Evolutionary conservation across 1,140 invertebrate genomes (phyloP), one percentile per base, ranked within the genome.

Genomic region (Bradysia coprophila): DNA sequence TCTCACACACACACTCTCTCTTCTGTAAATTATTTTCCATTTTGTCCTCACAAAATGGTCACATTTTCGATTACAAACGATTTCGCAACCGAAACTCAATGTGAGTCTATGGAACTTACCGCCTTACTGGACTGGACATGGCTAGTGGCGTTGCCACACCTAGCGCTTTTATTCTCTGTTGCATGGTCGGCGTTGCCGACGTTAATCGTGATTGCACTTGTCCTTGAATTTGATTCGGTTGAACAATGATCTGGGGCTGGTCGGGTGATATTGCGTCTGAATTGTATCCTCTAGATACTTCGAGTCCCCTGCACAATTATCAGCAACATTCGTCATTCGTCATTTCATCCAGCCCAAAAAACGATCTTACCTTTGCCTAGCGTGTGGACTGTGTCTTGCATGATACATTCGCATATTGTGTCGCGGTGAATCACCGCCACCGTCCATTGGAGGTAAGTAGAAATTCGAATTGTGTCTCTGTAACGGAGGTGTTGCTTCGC

Each of bases 391-490:
- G 44, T 78, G 73, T 46, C 80, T 65, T 43, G 76, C 68, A 61
- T 80, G 80, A 49, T 71, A 71, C 45, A 69, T 63, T 45, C 58
- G 51, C 46, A 61, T 22, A 15, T 41, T 49, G 53, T 75, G 71
- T 43, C 74, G 63, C 24, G 74, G 74, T 45, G 75, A 76, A 46
- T 76, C 74, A 21, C 62, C 69, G 38, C 64, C 66, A 48, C 72
- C 45, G 38, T 56, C 52, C 43, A 50, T 65, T 45, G 78, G 75
- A 40, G 78, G 77, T 54, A 86, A 69, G 68, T 91, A 93, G 63
- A 94, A 86, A 65, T 93, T 94, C 34, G 88, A 92, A 51, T 86
- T 89, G 48, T 90, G 82, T 49, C 86, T 72, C 61, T 89, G 85
- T 43, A 89, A 66, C 13, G 87, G 83, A 21, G 88, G 87, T 46